A percentile compares a stretch with the other conserved stretches of the same genome.
phyloP scores from a whole-genome alignment of 2,113 vertebrate species.

The Indicator maculatus region DNA sequence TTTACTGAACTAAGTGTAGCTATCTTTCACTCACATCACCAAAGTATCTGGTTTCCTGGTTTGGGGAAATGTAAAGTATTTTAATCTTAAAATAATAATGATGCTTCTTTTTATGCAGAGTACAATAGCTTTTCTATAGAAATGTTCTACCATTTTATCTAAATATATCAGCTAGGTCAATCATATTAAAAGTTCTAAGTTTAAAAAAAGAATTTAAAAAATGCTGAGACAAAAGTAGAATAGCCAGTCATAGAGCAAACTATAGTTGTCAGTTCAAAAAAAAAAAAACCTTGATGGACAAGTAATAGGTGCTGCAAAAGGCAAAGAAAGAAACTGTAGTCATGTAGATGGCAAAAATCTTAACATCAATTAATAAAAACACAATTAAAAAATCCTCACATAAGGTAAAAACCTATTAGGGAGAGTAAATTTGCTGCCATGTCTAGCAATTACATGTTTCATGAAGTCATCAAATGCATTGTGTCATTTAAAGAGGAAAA shows the following conservation, averaged over 20 bases:
- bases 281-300: background rate
- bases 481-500: background rate
- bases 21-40: background rate
- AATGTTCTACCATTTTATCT: background rate
- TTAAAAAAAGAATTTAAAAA: background rate
- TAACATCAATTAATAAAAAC: background rate
- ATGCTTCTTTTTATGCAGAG: background rate
- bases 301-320: background rate
- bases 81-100: constrained; percentile 2
- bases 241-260: background rate
- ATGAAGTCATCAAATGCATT: background rate
- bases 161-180: background rate
- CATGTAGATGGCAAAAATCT: background rate
- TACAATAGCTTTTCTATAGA: background rate
- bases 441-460: background rate
- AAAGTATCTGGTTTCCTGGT: background rate
- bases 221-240: background rate
- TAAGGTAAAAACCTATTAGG: background rate
- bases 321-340: background rate
- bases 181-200: background rate
- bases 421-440: background rate
- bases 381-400: background rate
- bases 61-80: background rate
- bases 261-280: background rate
- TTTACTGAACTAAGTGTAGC: background rate